Evolutionary conservation across 2,113 vertebrate genomes (phyloP).

Genomic region (Tupaia chinensis): DNA sequence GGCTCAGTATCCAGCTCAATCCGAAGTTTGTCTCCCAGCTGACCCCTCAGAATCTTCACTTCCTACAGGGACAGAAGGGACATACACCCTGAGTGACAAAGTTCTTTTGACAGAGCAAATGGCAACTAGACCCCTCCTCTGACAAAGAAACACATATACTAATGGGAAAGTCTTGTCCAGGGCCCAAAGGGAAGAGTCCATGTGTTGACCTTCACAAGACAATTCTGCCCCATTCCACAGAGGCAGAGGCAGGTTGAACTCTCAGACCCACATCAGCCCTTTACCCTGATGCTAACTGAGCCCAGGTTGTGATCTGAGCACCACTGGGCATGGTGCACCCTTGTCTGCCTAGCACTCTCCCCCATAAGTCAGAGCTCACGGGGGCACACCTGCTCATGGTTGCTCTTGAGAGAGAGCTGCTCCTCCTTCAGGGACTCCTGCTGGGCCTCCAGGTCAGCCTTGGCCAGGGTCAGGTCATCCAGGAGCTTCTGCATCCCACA

Average conservation of each 20-base stretch:
- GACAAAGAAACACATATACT: background rate
- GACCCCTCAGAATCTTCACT: constrained; percentile 86
- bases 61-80: constrained; percentile 82
- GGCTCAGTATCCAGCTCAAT: constrained; percentile 88
- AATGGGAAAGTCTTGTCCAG: background rate
- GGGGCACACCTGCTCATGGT: constrained; percentile 77
- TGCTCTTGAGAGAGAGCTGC: constrained; percentile 77
- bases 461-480: constrained; percentile 76
- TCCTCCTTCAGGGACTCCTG: constrained; percentile 84
- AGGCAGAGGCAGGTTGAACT: background rate
- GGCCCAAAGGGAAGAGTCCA: background rate
- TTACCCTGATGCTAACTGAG: background rate
- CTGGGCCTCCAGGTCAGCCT: constrained; percentile 79
- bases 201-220: background rate
- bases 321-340: fast-evolving
- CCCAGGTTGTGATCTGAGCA: background rate
- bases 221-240: background rate
- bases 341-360: background rate
- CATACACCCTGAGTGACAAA: background rate
- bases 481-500: constrained; percentile 66
- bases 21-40: constrained; percentile 88
- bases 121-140: too few species aligned
- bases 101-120: background rate
- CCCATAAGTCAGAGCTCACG: background rate
- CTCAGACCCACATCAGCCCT: background rate